A percentile compares a stretch with the other conserved stretches of the same genome.
Evolutionary conservation across 2,113 vertebrate species (phyloP).

Genomic region (Taxidea taxus): DNA sequence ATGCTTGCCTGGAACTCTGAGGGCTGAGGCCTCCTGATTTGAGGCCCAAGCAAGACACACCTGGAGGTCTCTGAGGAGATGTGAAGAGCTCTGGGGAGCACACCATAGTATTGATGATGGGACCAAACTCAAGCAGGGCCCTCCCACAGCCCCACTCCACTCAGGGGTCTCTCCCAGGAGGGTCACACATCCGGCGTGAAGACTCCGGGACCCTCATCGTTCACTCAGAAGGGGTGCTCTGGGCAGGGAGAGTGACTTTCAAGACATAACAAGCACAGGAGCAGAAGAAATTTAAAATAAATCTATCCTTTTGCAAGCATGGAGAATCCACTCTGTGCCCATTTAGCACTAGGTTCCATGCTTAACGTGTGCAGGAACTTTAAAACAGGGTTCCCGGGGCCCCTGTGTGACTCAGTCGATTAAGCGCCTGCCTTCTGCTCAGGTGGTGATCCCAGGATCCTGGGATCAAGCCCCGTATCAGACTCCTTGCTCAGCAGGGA

Average conservation of each 20-base stretch:
- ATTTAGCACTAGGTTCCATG: neutral
- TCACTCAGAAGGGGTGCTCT: neutral
- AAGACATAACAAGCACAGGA: neutral
- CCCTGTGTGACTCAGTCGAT: neutral
- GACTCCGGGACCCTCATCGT: neutral
- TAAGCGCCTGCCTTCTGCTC: neutral
- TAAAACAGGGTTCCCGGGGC: neutral
- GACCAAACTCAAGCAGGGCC: neutral
- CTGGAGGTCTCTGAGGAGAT: neutral
- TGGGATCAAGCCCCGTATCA: neutral
- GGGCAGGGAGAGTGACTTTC: neutral
- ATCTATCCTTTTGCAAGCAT: neutral
- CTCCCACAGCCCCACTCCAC: too few relatives aligned
- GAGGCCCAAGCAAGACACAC: rapidly evolving
- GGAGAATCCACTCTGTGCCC: neutral
- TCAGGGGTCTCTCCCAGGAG: neutral
- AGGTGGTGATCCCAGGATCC: neutral
- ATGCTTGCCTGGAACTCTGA: neutral
- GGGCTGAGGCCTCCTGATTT: neutral
- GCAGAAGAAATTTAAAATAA: neutral
- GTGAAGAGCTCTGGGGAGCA: neutral
- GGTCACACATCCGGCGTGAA: neutral
- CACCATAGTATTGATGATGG: neutral
- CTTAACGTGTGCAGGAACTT: neutral
- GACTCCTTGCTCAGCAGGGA: too few relatives aligned